phyloP scores from a whole-genome alignment of 2,888 invertebrate genomes.

The Liopterus haemorrhoidalis region DNA sequence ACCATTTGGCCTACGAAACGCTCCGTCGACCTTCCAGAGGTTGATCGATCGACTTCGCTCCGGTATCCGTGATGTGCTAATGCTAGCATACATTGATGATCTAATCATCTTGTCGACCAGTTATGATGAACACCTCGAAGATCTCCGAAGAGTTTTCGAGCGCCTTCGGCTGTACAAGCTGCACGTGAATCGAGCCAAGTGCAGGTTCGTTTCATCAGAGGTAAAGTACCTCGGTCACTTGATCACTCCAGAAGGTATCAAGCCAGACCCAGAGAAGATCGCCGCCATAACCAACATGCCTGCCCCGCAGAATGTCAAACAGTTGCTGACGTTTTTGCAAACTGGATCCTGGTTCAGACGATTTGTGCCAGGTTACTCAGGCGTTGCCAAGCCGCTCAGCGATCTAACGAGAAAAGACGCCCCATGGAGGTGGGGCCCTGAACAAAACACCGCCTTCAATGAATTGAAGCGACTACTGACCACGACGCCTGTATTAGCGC shows the following conservation, averaged over 20 bases:
- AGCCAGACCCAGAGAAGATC: too few species aligned
- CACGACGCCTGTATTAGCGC: background rate
- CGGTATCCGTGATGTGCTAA: background rate
- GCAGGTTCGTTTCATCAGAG: background rate
- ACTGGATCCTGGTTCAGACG: background rate
- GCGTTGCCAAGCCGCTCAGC: background rate
- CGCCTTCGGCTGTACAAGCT: background rate
- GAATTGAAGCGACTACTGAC: background rate
- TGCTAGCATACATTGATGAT: slow-evolving; percentile 1
- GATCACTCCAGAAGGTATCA: too few species aligned
- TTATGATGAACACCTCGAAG: background rate
- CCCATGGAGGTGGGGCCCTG: background rate
- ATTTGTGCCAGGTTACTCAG: background rate
- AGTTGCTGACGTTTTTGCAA: too few species aligned
- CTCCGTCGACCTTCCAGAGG: slow-evolving; percentile 3
- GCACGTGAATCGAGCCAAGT: slow-evolving; percentile 1
- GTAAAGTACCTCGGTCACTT: slow-evolving; percentile 1
- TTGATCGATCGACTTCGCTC: background rate
- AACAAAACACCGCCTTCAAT: background rate
- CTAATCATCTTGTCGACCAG: background rate
- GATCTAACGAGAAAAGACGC: background rate
- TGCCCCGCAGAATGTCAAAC: background rate
- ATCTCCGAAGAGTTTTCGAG: background rate
- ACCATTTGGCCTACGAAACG: slow-evolving; percentile 4
- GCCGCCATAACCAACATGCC: too few species aligned